phyloP scores from a whole-genome alignment of 2,888 invertebrate genomes.

The Eubasilissa splendida region DNA sequence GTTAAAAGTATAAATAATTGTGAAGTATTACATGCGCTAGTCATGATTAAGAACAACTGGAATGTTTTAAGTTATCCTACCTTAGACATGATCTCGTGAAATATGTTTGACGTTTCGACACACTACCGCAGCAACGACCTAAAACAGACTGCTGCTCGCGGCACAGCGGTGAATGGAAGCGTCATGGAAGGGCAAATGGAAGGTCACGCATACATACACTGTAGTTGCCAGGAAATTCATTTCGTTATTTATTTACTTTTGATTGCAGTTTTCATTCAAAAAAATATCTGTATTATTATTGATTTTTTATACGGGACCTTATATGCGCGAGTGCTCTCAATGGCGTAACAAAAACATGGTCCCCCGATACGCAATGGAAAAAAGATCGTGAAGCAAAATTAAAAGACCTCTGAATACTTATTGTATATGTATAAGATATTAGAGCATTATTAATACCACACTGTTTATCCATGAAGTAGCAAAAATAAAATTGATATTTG shows the following conservation, averaged over 20 bases:
- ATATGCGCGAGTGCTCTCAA: too few relatives aligned
- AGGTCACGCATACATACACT: conserved; percentile 31
- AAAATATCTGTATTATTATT: too few relatives aligned
- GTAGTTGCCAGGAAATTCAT: conserved; percentile 13
- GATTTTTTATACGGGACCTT: too few relatives aligned
- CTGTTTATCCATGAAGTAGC: too few relatives aligned
- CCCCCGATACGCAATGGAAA: too few relatives aligned
- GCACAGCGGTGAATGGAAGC: conserved; percentile 8
- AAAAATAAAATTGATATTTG: too few relatives aligned
- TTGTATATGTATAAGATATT: too few relatives aligned
- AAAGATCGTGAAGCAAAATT: too few relatives aligned
- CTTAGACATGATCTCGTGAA: conserved; percentile 33
- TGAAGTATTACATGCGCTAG: not conserved
- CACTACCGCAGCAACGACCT: conserved; percentile 26
- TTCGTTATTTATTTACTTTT: not conserved
- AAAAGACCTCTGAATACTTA: too few relatives aligned
- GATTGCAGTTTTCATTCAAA: not conserved
- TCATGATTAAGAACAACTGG: not conserved
- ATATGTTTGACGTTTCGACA: conserved; percentile 8
- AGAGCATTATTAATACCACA: too few relatives aligned
- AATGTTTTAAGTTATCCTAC: conserved; percentile 26
- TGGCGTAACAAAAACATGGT: too few relatives aligned
- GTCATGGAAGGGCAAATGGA: conserved; percentile 50
- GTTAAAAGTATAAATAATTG: not conserved
- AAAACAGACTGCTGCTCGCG: conserved; percentile 34